Conservation (phyloP, 2,113 vertebrate species). For the Sylvietta virens region DNA sequence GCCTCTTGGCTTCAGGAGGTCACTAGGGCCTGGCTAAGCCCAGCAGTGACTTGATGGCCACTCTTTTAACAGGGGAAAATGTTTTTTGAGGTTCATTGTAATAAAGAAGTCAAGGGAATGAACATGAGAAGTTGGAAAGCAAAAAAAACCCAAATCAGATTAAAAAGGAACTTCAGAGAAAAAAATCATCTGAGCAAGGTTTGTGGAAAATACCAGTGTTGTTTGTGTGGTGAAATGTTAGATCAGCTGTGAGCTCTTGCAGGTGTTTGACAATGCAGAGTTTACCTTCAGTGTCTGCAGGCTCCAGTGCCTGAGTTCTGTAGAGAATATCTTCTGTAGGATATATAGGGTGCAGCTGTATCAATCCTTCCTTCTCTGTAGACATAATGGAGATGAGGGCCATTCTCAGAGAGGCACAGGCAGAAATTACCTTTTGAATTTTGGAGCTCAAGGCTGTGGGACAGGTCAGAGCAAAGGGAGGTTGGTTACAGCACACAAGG, state of each 20-base stretch:
- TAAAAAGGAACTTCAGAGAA: constrained; percentile 33
- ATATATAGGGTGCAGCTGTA: not conserved
- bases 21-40: not conserved
- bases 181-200: constrained; percentile 12
- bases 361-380: not conserved
- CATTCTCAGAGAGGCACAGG: not conserved
- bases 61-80: not conserved
- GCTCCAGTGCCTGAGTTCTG: not conserved
- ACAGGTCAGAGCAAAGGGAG: not conserved
- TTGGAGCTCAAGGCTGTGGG: not conserved
- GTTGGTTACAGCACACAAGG: not conserved
- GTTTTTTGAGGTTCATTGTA: not conserved
- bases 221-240: not conserved
- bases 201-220: constrained; percentile 52
- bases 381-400: not conserved
- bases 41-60: not conserved
- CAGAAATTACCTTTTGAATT: not conserved
- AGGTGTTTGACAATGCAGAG: not conserved
- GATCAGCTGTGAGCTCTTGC: not conserved
- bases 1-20: not conserved
- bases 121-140: not conserved
- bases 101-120: not conserved
- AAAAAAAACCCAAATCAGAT: not conserved
- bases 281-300: not conserved
- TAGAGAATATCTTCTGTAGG: not conserved